These are phyloP conservation scores for Drosophila busckii DNA, from an alignment of 1,140 invertebrate species.

Conservation along the genomic window DNA sequence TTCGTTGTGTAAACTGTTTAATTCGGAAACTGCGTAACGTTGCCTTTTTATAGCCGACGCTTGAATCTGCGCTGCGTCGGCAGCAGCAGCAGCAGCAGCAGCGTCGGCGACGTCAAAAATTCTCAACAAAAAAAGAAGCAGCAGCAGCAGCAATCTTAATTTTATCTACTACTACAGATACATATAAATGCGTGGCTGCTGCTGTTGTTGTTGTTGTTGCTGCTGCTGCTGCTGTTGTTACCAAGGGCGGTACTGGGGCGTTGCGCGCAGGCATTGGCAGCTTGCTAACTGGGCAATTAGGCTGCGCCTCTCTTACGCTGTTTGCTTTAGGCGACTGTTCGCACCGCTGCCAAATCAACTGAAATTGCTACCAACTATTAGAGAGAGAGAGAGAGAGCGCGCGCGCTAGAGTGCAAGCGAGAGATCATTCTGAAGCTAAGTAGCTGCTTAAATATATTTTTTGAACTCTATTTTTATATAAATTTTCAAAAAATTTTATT, in stretches of 20 bases:
- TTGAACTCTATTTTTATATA: background rate
- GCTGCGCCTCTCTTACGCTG: conserved; percentile 38
- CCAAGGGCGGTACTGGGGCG: conserved; percentile 16
- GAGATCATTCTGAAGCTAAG: too few species aligned
- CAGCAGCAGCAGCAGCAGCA: conserved; percentile 2
- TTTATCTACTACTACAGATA: conserved; percentile 65
- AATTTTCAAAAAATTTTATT: background rate
- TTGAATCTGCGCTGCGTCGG: conserved; percentile 6
- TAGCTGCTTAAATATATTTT: conserved; percentile 36
- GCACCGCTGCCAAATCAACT: conserved; percentile 38
- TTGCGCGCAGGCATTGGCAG: conserved; percentile 22
- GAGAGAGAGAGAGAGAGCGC: too few species aligned
- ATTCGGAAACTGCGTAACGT: conserved; percentile 71
- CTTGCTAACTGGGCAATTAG: conserved; percentile 63
- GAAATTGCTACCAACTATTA: conserved; percentile 10
- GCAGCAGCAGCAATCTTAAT: conserved; percentile 48
- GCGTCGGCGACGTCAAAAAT: conserved; percentile 49
- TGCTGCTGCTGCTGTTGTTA: background rate
- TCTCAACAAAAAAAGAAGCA: conserved; percentile 41
- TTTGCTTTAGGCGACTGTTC: conserved; percentile 63
- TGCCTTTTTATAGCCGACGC: conserved; percentile 64
- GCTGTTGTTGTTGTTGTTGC: conserved; percentile 9
- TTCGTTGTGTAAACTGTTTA: conserved; percentile 70
- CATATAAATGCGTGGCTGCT: conserved; percentile 3
- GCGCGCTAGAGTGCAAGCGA: too few species aligned